A percentile compares a stretch with the other conserved stretches of the same genome.
These are phyloP conservation scores for Lacerta agilis DNA, from an alignment of 2,797 vertebrate genomes.

Conservation along the genomic window DNA sequence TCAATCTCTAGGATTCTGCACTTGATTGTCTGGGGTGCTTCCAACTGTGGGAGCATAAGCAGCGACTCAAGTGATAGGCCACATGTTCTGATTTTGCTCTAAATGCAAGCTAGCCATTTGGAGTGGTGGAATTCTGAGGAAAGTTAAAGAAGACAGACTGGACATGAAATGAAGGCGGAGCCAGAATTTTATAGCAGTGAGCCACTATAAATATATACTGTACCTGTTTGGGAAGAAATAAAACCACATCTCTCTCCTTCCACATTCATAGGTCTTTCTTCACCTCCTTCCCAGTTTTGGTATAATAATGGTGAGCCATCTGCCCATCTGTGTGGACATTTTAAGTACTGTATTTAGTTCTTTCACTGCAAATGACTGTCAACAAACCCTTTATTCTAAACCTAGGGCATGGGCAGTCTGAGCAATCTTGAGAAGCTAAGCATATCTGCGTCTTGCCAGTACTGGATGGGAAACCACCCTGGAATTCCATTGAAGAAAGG, in stretches of 20 bases:
- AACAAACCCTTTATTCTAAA: not conserved
- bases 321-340: constrained; percentile 84
- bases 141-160: too few species aligned
- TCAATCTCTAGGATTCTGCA: too few species aligned
- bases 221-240: constrained; percentile 89
- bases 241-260: constrained; percentile 81
- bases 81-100: too few species aligned
- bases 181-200: too few species aligned
- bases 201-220: constrained; percentile 44
- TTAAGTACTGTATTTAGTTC: constrained; percentile 35
- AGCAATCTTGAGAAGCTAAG: not conserved
- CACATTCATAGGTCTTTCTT: constrained; percentile 34
- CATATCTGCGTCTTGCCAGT: not conserved
- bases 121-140: too few species aligned
- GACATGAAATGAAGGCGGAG: too few species aligned
- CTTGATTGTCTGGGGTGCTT: too few species aligned
- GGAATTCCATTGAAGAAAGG: not conserved
- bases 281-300: constrained; percentile 85
- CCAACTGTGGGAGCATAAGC: too few species aligned
- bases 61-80: too few species aligned
- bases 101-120: too few species aligned
- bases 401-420: not conserved
- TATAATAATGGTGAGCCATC: constrained; percentile 85
- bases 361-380: not conserved
- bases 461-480: not conserved